These are phyloP conservation scores for Iguana delicatissima DNA, from an alignment of 2,797 vertebrate species.

Conservation along the genomic window DNA sequence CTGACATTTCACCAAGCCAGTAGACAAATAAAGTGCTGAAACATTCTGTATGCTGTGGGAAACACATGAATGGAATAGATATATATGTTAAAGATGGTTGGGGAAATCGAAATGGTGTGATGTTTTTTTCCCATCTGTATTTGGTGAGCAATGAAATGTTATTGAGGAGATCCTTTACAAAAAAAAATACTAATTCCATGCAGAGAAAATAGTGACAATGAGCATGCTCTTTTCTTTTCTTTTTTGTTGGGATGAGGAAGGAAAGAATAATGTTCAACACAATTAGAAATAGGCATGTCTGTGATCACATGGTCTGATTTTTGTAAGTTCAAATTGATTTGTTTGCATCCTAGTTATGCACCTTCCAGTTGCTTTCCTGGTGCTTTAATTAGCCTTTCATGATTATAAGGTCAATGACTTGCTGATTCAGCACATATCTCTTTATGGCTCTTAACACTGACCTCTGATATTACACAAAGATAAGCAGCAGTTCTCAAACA, in stretches of 20 bases:
- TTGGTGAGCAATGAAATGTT: background rate
- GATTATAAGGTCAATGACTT: constrained; percentile 8
- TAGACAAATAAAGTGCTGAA: no score
- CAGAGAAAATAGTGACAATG: background rate
- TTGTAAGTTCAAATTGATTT: background rate
- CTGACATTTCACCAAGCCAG: no score
- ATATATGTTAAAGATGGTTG: no score
- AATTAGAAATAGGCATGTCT: background rate
- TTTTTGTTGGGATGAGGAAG: background rate
- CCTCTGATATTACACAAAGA: background rate
- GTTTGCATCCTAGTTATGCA: background rate
- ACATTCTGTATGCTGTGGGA: background rate
- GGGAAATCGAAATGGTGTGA: no score
- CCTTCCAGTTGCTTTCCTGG: background rate
- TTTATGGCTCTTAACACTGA: background rate
- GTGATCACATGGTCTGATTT: background rate
- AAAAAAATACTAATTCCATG: background rate
- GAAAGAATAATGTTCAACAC: background rate
- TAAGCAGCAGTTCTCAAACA: background rate
- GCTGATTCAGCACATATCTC: background rate
- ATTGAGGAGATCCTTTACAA: no score
- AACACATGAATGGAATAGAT: background rate
- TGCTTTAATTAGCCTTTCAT: constrained; percentile 14
- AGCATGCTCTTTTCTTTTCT: background rate
- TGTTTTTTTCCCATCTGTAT: background rate